Conservation (phyloP, 2,888 invertebrate species). For the Coenonympha glycerion region DNA sequence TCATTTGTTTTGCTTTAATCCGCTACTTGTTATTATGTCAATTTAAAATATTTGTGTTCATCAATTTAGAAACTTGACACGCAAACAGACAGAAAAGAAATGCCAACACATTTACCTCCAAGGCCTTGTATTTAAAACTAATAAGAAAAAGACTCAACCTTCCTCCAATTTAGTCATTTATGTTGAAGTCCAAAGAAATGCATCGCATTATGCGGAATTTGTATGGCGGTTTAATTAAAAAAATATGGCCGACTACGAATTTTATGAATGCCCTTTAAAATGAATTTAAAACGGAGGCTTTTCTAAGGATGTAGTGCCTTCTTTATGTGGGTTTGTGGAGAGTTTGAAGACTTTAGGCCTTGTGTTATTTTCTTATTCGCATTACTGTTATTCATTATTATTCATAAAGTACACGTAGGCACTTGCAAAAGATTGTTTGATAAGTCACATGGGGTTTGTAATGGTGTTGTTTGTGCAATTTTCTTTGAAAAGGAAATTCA, state of each 20-base stretch:
- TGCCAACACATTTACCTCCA: too few species aligned
- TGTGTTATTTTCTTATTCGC: neutral
- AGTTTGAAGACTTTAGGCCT: neutral
- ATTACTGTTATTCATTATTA: too few species aligned
- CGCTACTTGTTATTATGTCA: too few species aligned
- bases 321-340: conserved; percentile 10
- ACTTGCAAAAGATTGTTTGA: neutral
- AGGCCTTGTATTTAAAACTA: neutral
- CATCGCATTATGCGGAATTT: conserved; percentile 23
- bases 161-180: neutral
- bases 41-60: too few species aligned
- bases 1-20: too few species aligned
- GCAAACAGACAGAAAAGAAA: too few species aligned
- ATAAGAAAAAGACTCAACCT: neutral
- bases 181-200: conserved; percentile 16
- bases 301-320: conserved; percentile 21
- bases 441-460: neutral
- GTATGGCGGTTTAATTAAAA: conserved; percentile 29
- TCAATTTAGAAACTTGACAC: too few species aligned
- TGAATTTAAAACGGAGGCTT: conserved; percentile 18
- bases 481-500: neutral
- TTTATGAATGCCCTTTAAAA: conserved; percentile 22
- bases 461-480: neutral
- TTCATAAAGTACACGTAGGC: neutral
- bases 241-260: conserved; percentile 15